A percentile compares a stretch with the other conserved stretches of the same genome.
Conservation (phyloP, 2,797 vertebrate genomes). For the Balearica regulorum region DNA sequence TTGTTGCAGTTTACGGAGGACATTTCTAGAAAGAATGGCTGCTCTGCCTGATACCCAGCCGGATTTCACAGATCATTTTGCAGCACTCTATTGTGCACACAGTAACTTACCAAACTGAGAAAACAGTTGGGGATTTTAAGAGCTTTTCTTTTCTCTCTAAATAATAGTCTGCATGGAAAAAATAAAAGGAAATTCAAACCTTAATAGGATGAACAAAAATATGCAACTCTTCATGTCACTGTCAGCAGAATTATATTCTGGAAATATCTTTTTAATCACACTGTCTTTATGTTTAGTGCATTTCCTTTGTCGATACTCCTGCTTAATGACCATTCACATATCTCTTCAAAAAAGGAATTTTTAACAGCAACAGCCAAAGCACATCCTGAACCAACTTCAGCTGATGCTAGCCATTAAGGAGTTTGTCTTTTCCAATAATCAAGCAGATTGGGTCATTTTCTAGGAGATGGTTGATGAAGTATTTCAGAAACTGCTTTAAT, state of each 20-base stretch:
- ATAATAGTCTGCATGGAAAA: not conserved
- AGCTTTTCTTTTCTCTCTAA: not conserved
- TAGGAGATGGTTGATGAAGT: not conserved
- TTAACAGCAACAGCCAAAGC: conserved; percentile 16
- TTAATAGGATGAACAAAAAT: not conserved
- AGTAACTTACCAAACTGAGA: not conserved
- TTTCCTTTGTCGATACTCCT: not conserved
- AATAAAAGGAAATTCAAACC: not conserved
- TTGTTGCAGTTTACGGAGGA: not conserved
- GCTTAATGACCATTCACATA: not conserved
- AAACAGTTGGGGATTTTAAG: not conserved
- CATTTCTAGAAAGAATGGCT: not conserved
- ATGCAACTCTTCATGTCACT: not conserved
- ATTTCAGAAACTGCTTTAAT: conserved; percentile 55
- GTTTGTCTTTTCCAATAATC: conserved; percentile 58
- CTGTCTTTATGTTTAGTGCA: not conserved
- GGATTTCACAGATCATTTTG: not conserved
- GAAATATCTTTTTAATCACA: conserved; percentile 9
- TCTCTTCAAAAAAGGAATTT: conserved; percentile 12
- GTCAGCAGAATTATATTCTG: not conserved
- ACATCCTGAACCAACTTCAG: conserved; percentile 6
- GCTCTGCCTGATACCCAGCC: not conserved
- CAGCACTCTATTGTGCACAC: not conserved
- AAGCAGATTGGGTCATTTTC: conserved; percentile 52
- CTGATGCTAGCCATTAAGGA: conserved; percentile 37